phyloP scores from a whole-genome alignment of 2,113 vertebrate genomes.

The Pelobates fuscus region DNA sequence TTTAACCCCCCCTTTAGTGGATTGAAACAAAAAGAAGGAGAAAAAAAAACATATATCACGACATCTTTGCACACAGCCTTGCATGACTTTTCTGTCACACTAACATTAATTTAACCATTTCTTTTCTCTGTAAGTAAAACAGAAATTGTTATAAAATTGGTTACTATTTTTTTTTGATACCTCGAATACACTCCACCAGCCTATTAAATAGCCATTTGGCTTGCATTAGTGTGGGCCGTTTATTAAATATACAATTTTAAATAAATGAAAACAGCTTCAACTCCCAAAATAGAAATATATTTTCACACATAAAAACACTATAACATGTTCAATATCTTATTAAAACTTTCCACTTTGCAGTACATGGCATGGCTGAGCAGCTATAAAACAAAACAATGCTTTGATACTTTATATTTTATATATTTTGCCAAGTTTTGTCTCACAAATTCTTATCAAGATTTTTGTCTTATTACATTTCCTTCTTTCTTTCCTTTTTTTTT shows the following conservation, averaged over 20 bases:
- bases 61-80: constrained; percentile 72
- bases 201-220: constrained; percentile 71
- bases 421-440: constrained; percentile 3
- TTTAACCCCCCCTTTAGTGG: constrained; percentile 77
- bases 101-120: constrained; percentile 74
- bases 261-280: constrained; percentile 73
- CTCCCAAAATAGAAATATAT: constrained; percentile 68
- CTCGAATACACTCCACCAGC: constrained; percentile 67
- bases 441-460: not conserved
- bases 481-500: not conserved
- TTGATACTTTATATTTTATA: constrained; percentile 10
- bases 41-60: constrained; percentile 62
- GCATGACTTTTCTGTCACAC: constrained; percentile 68
- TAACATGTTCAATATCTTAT: constrained; percentile 20
- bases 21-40: constrained; percentile 46
- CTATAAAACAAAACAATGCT: not conserved
- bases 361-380: not conserved
- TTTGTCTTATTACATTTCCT: not conserved
- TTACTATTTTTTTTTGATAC: constrained; percentile 65
- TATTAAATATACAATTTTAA: constrained; percentile 71
- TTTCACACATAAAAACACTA: constrained; percentile 53
- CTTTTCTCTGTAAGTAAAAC: constrained; percentile 68
- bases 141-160: constrained; percentile 65
- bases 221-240: constrained; percentile 69
- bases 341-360: constrained; percentile 35